These are phyloP conservation scores for Ptyas mucosa DNA, from an alignment of 2,113 vertebrate genomes.

Conservation along the genomic window DNA sequence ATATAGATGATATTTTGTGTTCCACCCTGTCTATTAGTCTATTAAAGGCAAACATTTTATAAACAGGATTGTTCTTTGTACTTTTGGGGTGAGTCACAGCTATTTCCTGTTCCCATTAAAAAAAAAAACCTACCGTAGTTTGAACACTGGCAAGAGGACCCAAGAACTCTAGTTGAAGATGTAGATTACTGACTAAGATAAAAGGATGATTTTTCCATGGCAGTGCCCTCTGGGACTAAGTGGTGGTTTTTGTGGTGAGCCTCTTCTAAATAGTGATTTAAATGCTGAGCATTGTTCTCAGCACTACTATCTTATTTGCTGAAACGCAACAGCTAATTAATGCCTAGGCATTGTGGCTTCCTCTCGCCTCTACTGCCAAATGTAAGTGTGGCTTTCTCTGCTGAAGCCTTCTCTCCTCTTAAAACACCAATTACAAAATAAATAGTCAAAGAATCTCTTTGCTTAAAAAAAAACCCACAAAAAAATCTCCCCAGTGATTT, in stretches of 20 bases:
- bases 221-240: not conserved
- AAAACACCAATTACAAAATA: not conserved
- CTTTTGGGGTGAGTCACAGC: not conserved
- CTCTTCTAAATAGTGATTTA: not conserved
- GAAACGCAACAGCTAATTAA: not conserved
- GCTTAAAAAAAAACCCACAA: not conserved
- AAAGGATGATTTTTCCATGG: not conserved
- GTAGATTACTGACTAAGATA: not conserved
- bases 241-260: not conserved
- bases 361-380: not conserved
- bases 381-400: not conserved
- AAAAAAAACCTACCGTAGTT: not conserved
- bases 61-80: not conserved
- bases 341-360: not conserved
- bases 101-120: not conserved
- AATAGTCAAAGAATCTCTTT: not conserved
- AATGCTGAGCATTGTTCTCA: not conserved
- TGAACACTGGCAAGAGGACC: not conserved
- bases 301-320: not conserved
- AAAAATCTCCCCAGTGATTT: no score
- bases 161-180: not conserved
- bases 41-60: no score
- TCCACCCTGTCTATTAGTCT: not conserved
- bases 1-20: not conserved
- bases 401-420: not conserved